These are phyloP conservation scores for Drosophila triauraria DNA, from an alignment of 1,140 invertebrate species.

Conservation along the genomic window DNA sequence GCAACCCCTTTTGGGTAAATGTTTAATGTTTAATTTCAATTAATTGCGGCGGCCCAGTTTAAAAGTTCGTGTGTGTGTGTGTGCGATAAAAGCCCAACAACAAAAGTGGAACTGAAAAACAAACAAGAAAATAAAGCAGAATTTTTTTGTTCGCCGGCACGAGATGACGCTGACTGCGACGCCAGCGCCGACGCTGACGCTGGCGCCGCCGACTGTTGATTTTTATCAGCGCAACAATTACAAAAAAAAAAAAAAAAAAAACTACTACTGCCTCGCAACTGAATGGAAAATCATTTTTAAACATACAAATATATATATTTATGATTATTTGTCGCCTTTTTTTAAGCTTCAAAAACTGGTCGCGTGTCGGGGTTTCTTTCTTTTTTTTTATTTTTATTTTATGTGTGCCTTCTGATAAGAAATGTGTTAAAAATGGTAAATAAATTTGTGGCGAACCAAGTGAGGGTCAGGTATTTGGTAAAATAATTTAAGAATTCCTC, in stretches of 20 bases:
- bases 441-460: constrained; percentile 5
- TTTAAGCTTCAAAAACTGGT: constrained; percentile 12
- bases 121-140: constrained; percentile 23
- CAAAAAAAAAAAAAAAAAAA: constrained; percentile 26
- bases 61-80: constrained; percentile 6
- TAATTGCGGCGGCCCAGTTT: constrained; percentile 54
- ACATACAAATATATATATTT: constrained; percentile 11
- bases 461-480: constrained; percentile 10
- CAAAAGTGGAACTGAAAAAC: constrained; percentile 15
- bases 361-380: constrained; percentile 10
- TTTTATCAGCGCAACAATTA: constrained; percentile 58
- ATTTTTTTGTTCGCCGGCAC: constrained; percentile 33
- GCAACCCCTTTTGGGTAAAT: constrained; percentile 46
- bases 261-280: constrained; percentile 34
- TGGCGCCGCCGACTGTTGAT: constrained; percentile 55
- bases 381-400: constrained; percentile 10
- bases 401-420: constrained; percentile 20
- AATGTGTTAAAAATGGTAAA: constrained; percentile 22
- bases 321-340: constrained; percentile 19
- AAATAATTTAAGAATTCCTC: neutral
- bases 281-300: constrained; percentile 66
- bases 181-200: constrained; percentile 1
- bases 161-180: constrained; percentile 25
- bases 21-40: constrained; percentile 64
- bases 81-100: constrained; percentile 48